Percentiles rank a stretch among this genome's conserved stretches.
phyloP scores from a whole-genome alignment of 2,113 vertebrate genomes.

The Plecturocebus donacophilus region DNA sequence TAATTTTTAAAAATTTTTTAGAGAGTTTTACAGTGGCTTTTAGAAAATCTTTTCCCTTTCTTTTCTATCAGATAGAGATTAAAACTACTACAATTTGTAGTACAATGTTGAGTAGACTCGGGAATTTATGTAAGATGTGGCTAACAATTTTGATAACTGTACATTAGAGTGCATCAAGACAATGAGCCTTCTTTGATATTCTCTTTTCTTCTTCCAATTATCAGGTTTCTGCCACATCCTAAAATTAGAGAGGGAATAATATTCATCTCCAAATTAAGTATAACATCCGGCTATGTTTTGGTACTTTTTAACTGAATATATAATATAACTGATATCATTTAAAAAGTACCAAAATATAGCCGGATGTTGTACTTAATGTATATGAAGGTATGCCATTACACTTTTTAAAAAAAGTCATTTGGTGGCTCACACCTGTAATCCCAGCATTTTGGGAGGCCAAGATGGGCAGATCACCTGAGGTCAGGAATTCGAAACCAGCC shows the following conservation, averaged over 20 bases:
- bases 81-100: background rate
- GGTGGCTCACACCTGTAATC: too few relatives aligned
- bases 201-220: background rate
- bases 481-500: too few relatives aligned
- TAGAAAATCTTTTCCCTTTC: background rate
- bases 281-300: background rate
- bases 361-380: too few relatives aligned
- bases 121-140: background rate
- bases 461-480: too few relatives aligned
- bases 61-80: background rate
- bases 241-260: slow-evolving; percentile 7
- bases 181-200: background rate
- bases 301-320: background rate
- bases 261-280: background rate
- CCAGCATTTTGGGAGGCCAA: too few relatives aligned
- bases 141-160: background rate
- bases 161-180: background rate
- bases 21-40: background rate
- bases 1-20: background rate
- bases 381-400: background rate
- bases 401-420: background rate
- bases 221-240: background rate
- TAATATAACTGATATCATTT: too few relatives aligned
- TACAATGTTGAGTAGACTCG: background rate
- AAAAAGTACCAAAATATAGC: too few relatives aligned